Percentiles rank a stretch among this genome's conserved stretches.
phyloP scores from a whole-genome alignment of 2,113 vertebrate genomes.

The Oncorhynchus nerka region DNA sequence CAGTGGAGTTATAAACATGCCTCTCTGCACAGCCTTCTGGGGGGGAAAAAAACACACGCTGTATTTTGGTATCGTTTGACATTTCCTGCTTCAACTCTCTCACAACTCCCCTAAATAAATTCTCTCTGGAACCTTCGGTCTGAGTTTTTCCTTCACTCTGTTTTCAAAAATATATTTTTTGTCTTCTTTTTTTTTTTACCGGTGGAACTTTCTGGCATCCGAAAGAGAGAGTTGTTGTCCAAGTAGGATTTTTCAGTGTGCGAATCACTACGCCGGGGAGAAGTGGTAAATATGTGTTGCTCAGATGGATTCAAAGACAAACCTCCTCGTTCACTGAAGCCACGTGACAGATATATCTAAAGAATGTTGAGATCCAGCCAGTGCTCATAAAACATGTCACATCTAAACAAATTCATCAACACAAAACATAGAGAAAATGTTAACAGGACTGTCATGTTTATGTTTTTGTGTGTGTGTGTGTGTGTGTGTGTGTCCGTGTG shows the following conservation, averaged over 20 bases:
- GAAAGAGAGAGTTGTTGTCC: constrained; percentile 13
- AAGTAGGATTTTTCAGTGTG: constrained; percentile 13
- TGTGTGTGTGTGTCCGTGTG: not conserved
- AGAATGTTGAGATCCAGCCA: constrained; percentile 13
- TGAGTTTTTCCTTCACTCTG: not conserved
- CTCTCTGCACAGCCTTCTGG: constrained; percentile 33
- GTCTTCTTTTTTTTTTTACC: no score
- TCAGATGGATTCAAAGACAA: constrained; percentile 60
- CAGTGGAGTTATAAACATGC: not conserved
- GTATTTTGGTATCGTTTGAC: constrained; percentile 55
- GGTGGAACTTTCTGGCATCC: not conserved
- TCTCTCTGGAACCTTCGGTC: not conserved
- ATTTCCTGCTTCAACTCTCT: constrained; percentile 57
- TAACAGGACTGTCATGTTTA: not conserved
- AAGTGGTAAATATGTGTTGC: constrained; percentile 41
- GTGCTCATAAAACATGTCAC: not conserved
- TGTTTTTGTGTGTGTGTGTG: no score
- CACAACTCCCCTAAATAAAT: constrained; percentile 17
- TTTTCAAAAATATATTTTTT: no score
- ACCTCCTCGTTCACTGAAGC: constrained; percentile 49
- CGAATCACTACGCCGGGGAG: constrained; percentile 28
- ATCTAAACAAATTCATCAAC: constrained; percentile 3
- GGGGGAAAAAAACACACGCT: constrained; percentile 30
- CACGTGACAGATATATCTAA: constrained; percentile 17
- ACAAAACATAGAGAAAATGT: not conserved